These are phyloP conservation scores for Scytalopus superciliaris DNA, from an alignment of 2,113 vertebrate genomes.

Conservation along the genomic window DNA sequence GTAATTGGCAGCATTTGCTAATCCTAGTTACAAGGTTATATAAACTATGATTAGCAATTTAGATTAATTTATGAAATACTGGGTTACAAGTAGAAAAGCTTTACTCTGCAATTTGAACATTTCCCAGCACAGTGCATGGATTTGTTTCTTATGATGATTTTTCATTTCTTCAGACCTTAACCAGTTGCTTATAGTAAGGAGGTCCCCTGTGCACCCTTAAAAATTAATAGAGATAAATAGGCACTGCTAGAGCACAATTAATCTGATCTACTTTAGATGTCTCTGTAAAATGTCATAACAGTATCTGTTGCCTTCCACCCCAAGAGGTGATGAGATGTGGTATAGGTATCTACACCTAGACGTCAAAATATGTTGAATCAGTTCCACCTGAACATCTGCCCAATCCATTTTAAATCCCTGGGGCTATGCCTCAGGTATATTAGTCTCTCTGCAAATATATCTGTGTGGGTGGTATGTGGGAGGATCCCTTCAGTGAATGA, in stretches of 20 bases:
- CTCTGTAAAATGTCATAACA: background rate
- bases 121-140: background rate
- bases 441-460: background rate
- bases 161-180: background rate
- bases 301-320: background rate
- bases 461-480: background rate
- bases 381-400: background rate
- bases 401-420: background rate
- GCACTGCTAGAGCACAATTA: background rate
- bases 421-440: background rate
- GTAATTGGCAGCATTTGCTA: conserved; percentile 1
- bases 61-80: background rate
- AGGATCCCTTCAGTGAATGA: background rate
- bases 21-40: background rate
- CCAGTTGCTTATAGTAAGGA: background rate
- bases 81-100: background rate
- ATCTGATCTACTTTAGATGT: background rate
- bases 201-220: background rate
- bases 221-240: background rate
- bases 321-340: background rate
- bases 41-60: background rate
- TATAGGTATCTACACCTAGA: background rate
- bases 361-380: background rate
- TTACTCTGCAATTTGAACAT: background rate
- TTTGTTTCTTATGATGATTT: background rate